Evolutionary conservation across 1,140 invertebrate species (phyloP).

Genomic region (Pinna nobilis): DNA sequence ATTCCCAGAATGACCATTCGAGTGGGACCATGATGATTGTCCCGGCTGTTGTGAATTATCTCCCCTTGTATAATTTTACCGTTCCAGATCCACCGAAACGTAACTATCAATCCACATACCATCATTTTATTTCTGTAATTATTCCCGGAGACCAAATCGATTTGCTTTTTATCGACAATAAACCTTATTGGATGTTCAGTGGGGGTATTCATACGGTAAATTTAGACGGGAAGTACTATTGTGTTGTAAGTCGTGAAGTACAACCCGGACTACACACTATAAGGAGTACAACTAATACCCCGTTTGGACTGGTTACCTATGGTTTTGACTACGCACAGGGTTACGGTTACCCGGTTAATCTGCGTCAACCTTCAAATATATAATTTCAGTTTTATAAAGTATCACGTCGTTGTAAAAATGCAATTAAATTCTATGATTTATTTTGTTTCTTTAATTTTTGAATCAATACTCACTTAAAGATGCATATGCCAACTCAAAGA

Average conservation of each 20-base stretch:
- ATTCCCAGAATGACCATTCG: slow-evolving; percentile 1
- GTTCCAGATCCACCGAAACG: background rate
- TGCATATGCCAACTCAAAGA: too few species aligned
- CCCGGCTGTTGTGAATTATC: slow-evolving; percentile 4
- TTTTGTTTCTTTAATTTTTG: too few species aligned
- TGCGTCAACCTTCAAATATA: too few species aligned
- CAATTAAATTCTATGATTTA: too few species aligned
- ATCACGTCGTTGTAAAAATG: too few species aligned
- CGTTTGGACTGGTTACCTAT: background rate
- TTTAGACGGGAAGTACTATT: slow-evolving; percentile 4
- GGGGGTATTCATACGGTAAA: slow-evolving; percentile 1
- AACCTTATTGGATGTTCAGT: background rate
- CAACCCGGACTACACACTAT: background rate
- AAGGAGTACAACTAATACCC: background rate
- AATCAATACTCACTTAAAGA: too few species aligned
- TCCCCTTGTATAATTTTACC: background rate
- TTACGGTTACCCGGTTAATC: slow-evolving; percentile 11
- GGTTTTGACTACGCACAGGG: slow-evolving; percentile 17
- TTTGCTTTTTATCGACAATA: background rate
- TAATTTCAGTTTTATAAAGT: too few species aligned
- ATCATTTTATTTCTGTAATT: background rate
- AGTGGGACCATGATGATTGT: slow-evolving; percentile 14
- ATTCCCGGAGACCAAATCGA: background rate
- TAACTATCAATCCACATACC: slow-evolving; percentile 2
- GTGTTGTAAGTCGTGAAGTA: background rate